Base-by-base conservation (phyloP, 2,113 vertebrate species). In the Pampusana beccarii region DNA sequence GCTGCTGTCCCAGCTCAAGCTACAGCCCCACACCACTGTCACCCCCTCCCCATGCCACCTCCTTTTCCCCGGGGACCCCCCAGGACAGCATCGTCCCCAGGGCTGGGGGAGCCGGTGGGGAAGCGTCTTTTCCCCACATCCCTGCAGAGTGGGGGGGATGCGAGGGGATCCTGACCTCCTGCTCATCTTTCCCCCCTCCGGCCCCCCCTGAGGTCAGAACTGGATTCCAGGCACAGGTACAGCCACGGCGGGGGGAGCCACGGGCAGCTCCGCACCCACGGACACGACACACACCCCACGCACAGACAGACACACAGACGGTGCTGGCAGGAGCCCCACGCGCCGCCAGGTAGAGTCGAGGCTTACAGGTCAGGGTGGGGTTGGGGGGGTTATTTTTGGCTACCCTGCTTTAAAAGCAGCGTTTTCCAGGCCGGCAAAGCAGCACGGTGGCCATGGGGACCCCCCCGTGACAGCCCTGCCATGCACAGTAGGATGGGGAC, bases 171-270 rank as follows among this genome's bases (percentile, higher is more conserved):
- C 1, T 44, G 1, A 29, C n/a, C 53, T 71, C 83, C 65, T 46
- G 17, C 40, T 70, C 14, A 6, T 56, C 36, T n/a, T n/a, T n/a
- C n/a, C 54, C 24, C 24, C 54, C 36, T 6, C 18, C 6, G 9
- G 34, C 73, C 79, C 10, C 42, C 92, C 95, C 89, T 58, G 96
- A 95, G 96, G 71, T 79, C 90, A 92, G 93, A 93, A 82, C n/a
- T 78, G 78, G 64, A 44, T 33, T 50, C 67, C 82, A 93, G 91
- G 89, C 90, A 82, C 83, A 26, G 88, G 31, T 44, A 44, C 42
- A 44, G 75, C 48, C 65, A 36, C 7, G 10, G 74, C 14, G 12
- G 48, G 38, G 50, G 78, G 42, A n/a, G 66, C 46, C 72, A 34
- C 3, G 16, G 20, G 66, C 65, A 29, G 72, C 90, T 15, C 42